phyloP scores from a whole-genome alignment of 2,888 invertebrate genomes.

The Apamea anceps region DNA sequence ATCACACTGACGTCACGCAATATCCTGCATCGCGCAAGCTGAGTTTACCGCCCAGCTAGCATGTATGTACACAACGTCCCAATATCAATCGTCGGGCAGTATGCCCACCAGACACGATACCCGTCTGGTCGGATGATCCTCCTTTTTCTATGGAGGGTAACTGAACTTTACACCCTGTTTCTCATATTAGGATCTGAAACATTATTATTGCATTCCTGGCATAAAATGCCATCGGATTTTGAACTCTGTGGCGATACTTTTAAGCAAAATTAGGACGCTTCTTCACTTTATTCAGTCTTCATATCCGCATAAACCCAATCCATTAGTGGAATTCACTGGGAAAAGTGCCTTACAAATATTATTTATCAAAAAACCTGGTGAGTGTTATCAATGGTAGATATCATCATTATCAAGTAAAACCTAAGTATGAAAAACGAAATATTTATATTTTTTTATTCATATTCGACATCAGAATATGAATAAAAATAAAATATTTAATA shows the following conservation, averaged over 20 bases:
- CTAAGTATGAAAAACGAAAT: neutral
- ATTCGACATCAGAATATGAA: neutral
- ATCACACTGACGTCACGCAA: too few relatives aligned
- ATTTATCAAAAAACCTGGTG: conserved; percentile 12
- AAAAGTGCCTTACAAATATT: conserved; percentile 19
- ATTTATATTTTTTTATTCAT: too few relatives aligned
- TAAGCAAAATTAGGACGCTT: neutral
- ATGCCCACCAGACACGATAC: too few relatives aligned
- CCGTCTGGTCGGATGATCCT: too few relatives aligned
- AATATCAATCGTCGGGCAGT: too few relatives aligned
- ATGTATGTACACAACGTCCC: too few relatives aligned
- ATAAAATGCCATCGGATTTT: neutral
- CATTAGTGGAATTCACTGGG: conserved; percentile 15
- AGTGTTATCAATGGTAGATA: neutral
- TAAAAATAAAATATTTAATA: too few relatives aligned
- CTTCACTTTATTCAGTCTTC: neutral
- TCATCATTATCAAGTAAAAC: neutral
- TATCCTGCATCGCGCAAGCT: too few relatives aligned
- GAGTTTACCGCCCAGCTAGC: too few relatives aligned
- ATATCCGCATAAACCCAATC: neutral
- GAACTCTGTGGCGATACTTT: neutral
- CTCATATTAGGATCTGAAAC: too few relatives aligned
- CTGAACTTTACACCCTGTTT: too few relatives aligned
- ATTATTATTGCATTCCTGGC: neutral
- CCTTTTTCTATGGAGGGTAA: too few relatives aligned